Evolutionary conservation across 2,888 invertebrate genomes (phyloP).

Genomic region (Eremobia ochroleuca): DNA sequence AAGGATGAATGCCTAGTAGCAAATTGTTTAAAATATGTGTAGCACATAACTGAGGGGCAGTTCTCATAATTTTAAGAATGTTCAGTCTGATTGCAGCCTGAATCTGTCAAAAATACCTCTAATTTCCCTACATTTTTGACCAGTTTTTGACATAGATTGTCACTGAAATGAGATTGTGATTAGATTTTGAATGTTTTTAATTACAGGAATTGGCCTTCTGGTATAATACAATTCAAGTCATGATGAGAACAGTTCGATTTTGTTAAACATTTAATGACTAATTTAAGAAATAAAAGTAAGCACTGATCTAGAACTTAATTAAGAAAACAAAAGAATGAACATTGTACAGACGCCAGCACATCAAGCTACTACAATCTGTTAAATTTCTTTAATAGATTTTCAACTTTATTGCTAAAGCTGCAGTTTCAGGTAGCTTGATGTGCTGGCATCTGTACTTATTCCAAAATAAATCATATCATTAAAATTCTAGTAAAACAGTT

Average conservation of each 20-base stretch:
- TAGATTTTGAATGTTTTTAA: not conserved
- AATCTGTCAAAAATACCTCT: not conserved
- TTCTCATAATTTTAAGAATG: not conserved
- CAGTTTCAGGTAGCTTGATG: too few relatives aligned
- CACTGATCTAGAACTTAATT: slow-evolving; percentile 48
- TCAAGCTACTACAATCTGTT: too few relatives aligned
- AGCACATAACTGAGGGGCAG: slow-evolving; percentile 10
- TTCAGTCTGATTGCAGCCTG: not conserved
- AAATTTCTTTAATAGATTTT: too few relatives aligned
- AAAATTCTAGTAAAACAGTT: slow-evolving; percentile 6
- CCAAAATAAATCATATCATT: not conserved
- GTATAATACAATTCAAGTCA: slow-evolving; percentile 23
- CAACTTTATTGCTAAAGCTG: too few relatives aligned
- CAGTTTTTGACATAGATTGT: not conserved
- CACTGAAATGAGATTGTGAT: not conserved
- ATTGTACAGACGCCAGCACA: too few relatives aligned
- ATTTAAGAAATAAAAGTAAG: slow-evolving; percentile 41
- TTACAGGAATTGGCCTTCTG: not conserved
- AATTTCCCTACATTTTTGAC: not conserved
- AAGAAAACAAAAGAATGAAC: not conserved
- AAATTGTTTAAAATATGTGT: slow-evolving; percentile 18
- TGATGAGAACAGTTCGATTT: slow-evolving; percentile 36
- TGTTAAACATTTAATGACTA: slow-evolving; percentile 64
- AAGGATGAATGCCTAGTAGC: slow-evolving; percentile 21
- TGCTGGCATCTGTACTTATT: too few relatives aligned